phyloP scores from a whole-genome alignment of 2,797 vertebrate genomes.

The Brachymystax lenok region DNA sequence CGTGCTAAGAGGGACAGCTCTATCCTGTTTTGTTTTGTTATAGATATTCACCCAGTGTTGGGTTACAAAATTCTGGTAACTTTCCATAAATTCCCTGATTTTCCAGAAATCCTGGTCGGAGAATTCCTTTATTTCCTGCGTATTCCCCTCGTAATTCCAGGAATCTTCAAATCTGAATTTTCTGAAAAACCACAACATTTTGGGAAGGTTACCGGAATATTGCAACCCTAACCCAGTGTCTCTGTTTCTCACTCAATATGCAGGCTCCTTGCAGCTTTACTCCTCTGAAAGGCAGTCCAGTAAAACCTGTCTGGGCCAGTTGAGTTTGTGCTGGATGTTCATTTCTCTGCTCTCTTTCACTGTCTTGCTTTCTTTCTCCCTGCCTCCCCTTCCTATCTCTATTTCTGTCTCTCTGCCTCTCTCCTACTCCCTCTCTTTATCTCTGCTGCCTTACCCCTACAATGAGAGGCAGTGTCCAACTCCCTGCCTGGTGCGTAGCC shows the following conservation, averaged over 20 bases:
- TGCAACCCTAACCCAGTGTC: neutral
- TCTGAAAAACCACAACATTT: no score
- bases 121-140: no score
- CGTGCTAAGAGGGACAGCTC: conserved; percentile 68
- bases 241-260: neutral
- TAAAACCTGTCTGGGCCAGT: no score
- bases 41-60: neutral
- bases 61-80: neutral
- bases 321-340: no score
- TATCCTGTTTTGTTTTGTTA: conserved; percentile 25
- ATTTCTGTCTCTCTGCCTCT: neutral
- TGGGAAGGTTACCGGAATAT: no score
- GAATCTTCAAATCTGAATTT: no score
- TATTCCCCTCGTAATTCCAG: no score
- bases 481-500: neutral
- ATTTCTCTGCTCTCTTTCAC: no score
- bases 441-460: neutral
- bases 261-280: neutral
- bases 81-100: neutral
- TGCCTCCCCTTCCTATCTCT: neutral
- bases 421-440: neutral
- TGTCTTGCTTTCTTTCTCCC: no score
- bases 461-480: conserved; percentile 32
- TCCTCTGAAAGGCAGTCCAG: neutral
- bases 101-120: no score